These are phyloP conservation scores for Oophaga pumilio DNA, from an alignment of 2,113 vertebrate species.

Conservation along the genomic window DNA sequence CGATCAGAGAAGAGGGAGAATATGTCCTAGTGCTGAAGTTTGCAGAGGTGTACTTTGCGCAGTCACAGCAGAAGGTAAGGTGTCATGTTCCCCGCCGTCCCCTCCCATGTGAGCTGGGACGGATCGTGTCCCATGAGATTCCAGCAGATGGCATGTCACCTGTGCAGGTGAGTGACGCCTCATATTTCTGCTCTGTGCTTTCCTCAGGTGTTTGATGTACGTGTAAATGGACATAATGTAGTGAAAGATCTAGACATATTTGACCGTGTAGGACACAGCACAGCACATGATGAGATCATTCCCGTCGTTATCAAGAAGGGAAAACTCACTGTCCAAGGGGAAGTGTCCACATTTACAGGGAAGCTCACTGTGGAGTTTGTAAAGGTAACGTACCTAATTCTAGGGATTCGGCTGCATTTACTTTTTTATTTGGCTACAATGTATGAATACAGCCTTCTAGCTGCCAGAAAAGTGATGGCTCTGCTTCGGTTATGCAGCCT, in stretches of 20 bases:
- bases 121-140: neutral
- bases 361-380: conserved; percentile 96
- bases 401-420: too few species aligned
- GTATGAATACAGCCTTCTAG: too few species aligned
- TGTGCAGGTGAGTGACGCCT: conserved; percentile 41
- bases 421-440: too few species aligned
- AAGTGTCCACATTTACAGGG: conserved; percentile 96
- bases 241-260: conserved; percentile 98
- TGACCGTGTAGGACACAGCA: conserved; percentile 95
- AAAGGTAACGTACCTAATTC: conserved; percentile 77
- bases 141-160: conserved; percentile 16
- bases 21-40: conserved; percentile 96
- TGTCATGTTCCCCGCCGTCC: neutral
- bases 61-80: conserved; percentile 96
- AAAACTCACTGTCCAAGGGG: conserved; percentile 91
- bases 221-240: conserved; percentile 91
- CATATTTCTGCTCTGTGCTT: conserved; percentile 55
- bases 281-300: conserved; percentile 94
- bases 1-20: conserved; percentile 93
- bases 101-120: neutral
- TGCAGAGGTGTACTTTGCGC: conserved; percentile 97
- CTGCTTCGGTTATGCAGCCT: neutral
- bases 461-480: too few species aligned
- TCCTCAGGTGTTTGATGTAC: conserved; percentile 92
- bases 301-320: conserved; percentile 90